These are phyloP conservation scores for Drosophila teissieri DNA, from an alignment of 1,140 invertebrate genomes.

Conservation along the genomic window DNA sequence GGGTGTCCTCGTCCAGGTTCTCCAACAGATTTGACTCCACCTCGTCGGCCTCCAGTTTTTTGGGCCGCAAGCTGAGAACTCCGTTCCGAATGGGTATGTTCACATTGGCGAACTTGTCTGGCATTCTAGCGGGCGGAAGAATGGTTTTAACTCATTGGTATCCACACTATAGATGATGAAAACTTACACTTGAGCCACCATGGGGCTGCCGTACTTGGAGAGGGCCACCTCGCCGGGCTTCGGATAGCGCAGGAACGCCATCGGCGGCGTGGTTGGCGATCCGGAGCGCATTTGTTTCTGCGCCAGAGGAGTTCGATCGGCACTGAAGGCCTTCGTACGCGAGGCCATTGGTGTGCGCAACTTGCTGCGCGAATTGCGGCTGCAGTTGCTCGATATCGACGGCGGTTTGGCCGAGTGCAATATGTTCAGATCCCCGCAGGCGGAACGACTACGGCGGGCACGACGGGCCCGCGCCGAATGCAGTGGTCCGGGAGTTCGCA, in stretches of 20 bases:
- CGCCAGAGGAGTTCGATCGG: constrained; percentile 63
- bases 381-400: background rate
- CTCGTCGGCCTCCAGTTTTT: constrained; percentile 54
- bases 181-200: constrained; percentile 85
- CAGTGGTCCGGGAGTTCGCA: constrained; percentile 74
- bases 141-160: background rate
- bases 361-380: constrained; percentile 69
- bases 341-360: constrained; percentile 75
- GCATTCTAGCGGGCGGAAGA: constrained; percentile 41
- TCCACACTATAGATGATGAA: too few species aligned
- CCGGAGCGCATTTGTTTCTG: constrained; percentile 21
- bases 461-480: constrained; percentile 75
- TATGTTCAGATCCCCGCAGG: constrained; percentile 47
- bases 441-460: constrained; percentile 72
- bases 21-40: constrained; percentile 69
- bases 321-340: constrained; percentile 74
- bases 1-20: constrained; percentile 65
- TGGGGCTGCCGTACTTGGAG: constrained; percentile 87
- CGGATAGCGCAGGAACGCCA: constrained; percentile 86
- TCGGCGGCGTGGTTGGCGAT: constrained; percentile 85
- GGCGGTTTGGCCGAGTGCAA: constrained; percentile 32
- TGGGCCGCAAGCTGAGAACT: constrained; percentile 76
- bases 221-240: constrained; percentile 87
- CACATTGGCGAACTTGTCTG: constrained; percentile 86
- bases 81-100: constrained; percentile 87